Conservation (phyloP, 2,888 invertebrate genomes). For the Pharmacophagus antenor region DNA sequence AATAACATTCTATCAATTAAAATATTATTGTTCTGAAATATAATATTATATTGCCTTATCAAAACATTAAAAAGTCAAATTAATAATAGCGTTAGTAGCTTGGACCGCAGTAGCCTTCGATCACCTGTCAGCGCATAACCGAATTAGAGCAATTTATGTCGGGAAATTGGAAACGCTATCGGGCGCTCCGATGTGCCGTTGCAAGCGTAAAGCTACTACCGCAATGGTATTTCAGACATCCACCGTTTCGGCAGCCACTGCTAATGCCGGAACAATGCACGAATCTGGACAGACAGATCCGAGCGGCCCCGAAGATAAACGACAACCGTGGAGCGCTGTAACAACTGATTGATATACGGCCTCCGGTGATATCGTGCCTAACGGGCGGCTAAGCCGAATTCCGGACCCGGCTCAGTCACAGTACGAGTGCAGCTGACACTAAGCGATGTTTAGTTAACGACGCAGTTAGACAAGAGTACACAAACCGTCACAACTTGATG, state of each 20-base stretch:
- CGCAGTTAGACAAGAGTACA: constrained; percentile 50
- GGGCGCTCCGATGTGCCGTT: constrained; percentile 64
- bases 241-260: constrained; percentile 67
- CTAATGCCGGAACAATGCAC: constrained; percentile 79
- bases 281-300: constrained; percentile 76
- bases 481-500: constrained; percentile 41
- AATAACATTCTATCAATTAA: too few species aligned
- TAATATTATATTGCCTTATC: neutral
- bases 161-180: constrained; percentile 80
- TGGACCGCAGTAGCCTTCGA: constrained; percentile 57
- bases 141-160: constrained; percentile 80
- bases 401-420: constrained; percentile 73
- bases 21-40: neutral
- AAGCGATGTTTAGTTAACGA: constrained; percentile 69
- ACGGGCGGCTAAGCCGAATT: constrained; percentile 63
- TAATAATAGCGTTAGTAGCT: neutral
- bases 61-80: neutral
- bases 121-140: constrained; percentile 75
- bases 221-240: constrained; percentile 75
- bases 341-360: constrained; percentile 79
- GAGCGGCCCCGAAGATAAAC: constrained; percentile 76
- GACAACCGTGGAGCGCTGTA: constrained; percentile 75
- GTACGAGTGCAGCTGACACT: constrained; percentile 74
- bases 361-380: constrained; percentile 68
- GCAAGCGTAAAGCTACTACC: constrained; percentile 63